Evolutionary conservation across 2,888 invertebrate genomes (phyloP), one percentile per base, ranked within the genome.

Genomic region (Anoncus sp.): DNA sequence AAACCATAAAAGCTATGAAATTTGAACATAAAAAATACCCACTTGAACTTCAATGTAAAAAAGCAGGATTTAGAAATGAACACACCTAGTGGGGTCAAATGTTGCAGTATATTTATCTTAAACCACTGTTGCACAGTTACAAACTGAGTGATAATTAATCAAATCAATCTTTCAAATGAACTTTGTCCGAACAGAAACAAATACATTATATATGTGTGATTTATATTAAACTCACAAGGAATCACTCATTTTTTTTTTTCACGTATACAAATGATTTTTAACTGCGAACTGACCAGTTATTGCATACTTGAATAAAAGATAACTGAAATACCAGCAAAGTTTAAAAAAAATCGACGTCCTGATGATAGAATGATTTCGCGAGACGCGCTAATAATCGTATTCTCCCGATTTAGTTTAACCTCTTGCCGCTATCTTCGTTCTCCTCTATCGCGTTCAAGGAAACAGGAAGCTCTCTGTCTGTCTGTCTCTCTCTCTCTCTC

Each of bases 391-490:
- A 69, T 59, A 45, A 59, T 69, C 57, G 38, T 22, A 22, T 14
- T 3, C 9, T 3, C 16, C 3, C 47, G 31, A 57, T 57, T 62
- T 47, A 24, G 57, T 47, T 31, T 35, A 57, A 57, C 31, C 49
- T 49, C 69, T 49, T 49, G 22, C 27, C 14, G 60, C 40, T 60
- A 70, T 70, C 60, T 71, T 51, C 24, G 9, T 20, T 60, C 43
- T 51, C n/a, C 69, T 24, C 18, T 27, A 49, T 53, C 72, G 14
- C 59, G 3, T 55, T 38, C 6, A n/a, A 38, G 63, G 24, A 57
- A 62, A 38, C 38, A 24, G 59, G 59, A 57, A 69, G 49, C 62
- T 47, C 38, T n/a, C n/a, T n/a, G n/a, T n/a, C n/a, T n/a, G n/a
- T n/a, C n/a, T n/a, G n/a, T n/a, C n/a, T n/a, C n/a, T n/a, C n/a